phyloP scores from a whole-genome alignment of 2,797 vertebrate species.

The Xenops minutus region DNA sequence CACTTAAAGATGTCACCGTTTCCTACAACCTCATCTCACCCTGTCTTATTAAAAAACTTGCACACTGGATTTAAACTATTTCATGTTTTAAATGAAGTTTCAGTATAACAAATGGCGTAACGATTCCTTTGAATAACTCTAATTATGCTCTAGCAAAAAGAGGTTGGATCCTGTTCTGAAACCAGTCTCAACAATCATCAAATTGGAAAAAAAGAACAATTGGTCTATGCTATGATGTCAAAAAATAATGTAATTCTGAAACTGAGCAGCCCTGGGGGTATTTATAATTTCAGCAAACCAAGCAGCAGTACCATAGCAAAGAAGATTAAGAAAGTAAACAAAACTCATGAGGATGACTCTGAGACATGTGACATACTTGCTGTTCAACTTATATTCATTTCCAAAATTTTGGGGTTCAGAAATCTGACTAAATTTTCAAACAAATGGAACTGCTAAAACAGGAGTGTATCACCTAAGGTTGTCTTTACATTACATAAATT shows the following conservation, averaged over 20 bases:
- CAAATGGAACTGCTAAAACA: neutral
- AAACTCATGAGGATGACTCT: neutral
- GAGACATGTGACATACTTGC: neutral
- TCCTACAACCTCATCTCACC: neutral
- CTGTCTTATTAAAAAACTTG: neutral
- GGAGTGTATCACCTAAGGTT: rapidly evolving
- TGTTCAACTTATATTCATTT: neutral
- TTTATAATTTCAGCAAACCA: neutral
- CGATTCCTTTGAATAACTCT: neutral
- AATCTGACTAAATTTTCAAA: neutral
- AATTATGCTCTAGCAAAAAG: neutral
- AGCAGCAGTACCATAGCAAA: neutral
- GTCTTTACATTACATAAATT: neutral
- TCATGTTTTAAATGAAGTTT: neutral
- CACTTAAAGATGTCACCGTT: rapidly evolving
- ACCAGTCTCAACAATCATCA: neutral
- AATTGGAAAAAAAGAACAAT: neutral
- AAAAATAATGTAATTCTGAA: neutral
- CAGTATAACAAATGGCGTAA: neutral
- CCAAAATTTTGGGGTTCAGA: neutral
- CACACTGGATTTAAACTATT: neutral
- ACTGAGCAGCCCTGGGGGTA: neutral
- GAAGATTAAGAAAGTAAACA: neutral
- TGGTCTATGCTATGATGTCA: neutral
- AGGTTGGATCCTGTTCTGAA: neutral